These are phyloP conservation scores for Drosophila subquinaria DNA, from an alignment of 2,888 invertebrate species.

Conservation along the genomic window DNA sequence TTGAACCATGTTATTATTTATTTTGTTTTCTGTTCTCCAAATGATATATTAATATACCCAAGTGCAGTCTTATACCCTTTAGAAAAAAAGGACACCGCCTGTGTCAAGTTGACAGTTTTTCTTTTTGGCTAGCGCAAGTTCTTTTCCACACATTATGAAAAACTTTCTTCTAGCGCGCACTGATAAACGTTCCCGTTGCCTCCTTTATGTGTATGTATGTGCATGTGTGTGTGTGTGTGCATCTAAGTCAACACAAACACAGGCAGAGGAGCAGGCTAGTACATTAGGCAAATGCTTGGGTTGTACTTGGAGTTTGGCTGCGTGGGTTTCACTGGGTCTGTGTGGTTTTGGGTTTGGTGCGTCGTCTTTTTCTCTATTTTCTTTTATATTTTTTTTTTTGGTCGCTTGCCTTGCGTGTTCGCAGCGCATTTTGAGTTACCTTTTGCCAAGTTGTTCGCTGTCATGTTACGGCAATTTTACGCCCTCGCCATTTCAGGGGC, in stretches of 20 bases:
- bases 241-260: conserved; percentile 69
- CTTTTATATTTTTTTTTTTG: conserved; percentile 5
- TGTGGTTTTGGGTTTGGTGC: conserved; percentile 19
- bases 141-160: conserved; percentile 75
- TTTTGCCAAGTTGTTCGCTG: conserved; percentile 75
- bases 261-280: conserved; percentile 55
- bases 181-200: conserved; percentile 55
- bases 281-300: conserved; percentile 71
- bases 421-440: conserved; percentile 74
- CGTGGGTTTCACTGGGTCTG: conserved; percentile 6
- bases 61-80: conserved; percentile 5
- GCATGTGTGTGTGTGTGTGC: conserved; percentile 28
- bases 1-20: too few species aligned
- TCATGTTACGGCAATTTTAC: conserved; percentile 80
- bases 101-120: conserved; percentile 70
- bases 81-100: conserved; percentile 47
- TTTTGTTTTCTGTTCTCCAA: too few species aligned
- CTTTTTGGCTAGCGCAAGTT: conserved; percentile 53
- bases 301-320: conserved; percentile 38
- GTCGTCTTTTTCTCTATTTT: conserved; percentile 26
- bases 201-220: background rate
- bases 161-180: conserved; percentile 64
- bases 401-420: conserved; percentile 62
- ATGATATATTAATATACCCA: background rate
- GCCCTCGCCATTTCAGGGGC: conserved; percentile 75